These are phyloP conservation scores for Tupaia chinensis DNA, from an alignment of 2,113 vertebrate genomes.

Conservation along the genomic window DNA sequence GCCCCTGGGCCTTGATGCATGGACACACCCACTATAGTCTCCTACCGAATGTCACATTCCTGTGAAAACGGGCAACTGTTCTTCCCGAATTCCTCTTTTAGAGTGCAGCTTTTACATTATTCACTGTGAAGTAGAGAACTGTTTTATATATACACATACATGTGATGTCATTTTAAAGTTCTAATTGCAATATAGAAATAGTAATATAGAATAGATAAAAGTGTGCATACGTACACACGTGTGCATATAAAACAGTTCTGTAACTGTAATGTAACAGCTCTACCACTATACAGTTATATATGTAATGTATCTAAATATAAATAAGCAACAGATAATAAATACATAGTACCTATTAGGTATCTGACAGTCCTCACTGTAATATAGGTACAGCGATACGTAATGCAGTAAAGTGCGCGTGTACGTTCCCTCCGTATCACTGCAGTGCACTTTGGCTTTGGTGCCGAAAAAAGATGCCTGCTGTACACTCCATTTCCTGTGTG, in stretches of 20 bases:
- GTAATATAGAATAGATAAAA: neutral
- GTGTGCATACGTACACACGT: rapidly evolving
- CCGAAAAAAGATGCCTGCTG: neutral
- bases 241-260: neutral
- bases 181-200: neutral
- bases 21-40: rapidly evolving
- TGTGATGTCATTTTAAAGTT: too few species aligned
- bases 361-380: neutral
- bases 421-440: rapidly evolving
- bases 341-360: neutral
- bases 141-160: neutral
- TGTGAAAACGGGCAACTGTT: neutral
- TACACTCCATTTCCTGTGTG: neutral
- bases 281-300: neutral
- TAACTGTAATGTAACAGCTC: neutral
- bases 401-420: rapidly evolving
- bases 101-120: neutral
- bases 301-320: neutral
- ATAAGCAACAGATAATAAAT: neutral
- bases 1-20: rapidly evolving
- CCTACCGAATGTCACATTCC: rapidly evolving
- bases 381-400: neutral
- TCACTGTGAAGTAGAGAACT: neutral
- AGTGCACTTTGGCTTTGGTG: neutral
- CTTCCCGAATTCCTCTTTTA: too few species aligned